Evolutionary conservation across 1,140 invertebrate genomes (phyloP), one percentile per base, ranked within the genome.

Genomic region (Pogonognathellus flavescens): DNA sequence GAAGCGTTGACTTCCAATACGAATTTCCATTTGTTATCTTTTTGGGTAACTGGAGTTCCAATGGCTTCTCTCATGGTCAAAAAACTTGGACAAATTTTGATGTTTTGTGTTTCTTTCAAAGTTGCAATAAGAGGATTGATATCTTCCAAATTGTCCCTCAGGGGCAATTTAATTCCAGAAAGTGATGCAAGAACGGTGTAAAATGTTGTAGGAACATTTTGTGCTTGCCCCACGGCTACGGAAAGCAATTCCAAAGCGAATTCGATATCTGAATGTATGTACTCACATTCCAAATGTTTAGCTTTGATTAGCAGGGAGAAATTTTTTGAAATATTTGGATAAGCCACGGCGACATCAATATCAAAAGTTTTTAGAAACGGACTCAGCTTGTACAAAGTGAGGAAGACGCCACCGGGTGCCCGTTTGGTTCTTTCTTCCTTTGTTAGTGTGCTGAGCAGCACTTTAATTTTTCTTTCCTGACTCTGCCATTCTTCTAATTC

Each of bases 1-100:
- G 70, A 50, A 76, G 70, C 70, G 2, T 76, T 76, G 70, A 18
- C 41, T 76, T 76, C 70, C 70, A 76, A n/a, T 49, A 76, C 70
- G n/a, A 76, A 76, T 49, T 76, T 76, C 70, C 70, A 76, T 76
- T 76, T 76, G n/a, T 50, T 76, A 8, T 76, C 41, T 3, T 9
- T 49, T n/a, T 16, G 16, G 0, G 14, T 41, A 9, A n/a, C n/a
- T 13, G 25, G 22, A 7, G 41, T 57, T 57, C n/a, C 70, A 76
- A 50, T 49, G 0, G 70, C 70, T 50, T 76, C 70, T 41, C 70
- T 31, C 70, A 76, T 49, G 2, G 41, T 50, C 16, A 76, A 76
- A 50, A 49, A 76, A 18, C 70, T 76, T n/a, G 13, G 13, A 16
- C 70, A 76, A 16, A 76, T n/a, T 76, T 50, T 16, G 16, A 76